A percentile compares a stretch with the other conserved stretches of the same genome.
Conservation (phyloP, 2,888 invertebrate species). For the Drosophila flavopinicola region DNA sequence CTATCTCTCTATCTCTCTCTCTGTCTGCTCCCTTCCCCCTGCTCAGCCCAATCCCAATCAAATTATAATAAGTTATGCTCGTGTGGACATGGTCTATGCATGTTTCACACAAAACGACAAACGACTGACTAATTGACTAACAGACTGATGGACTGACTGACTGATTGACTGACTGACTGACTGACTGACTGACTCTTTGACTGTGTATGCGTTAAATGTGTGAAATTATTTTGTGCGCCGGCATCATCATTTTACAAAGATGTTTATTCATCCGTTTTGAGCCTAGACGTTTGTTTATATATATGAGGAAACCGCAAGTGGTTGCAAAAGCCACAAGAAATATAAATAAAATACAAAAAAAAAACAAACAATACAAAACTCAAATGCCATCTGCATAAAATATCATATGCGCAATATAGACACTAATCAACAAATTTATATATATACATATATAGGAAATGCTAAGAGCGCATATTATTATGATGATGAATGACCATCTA, state of each 20-base stretch:
- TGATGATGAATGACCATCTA: neutral
- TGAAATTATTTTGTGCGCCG: conserved; percentile 72
- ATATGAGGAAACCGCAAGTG: conserved; percentile 34
- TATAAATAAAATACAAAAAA: conserved; percentile 8
- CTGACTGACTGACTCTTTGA: conserved; percentile 4
- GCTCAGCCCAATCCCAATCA: neutral
- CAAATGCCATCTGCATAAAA: conserved; percentile 51
- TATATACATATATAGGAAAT: no score
- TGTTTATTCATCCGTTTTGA: conserved; percentile 68
- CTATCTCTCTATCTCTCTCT: neutral
- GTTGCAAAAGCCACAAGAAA: conserved; percentile 54
- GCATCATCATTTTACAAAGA: conserved; percentile 79
- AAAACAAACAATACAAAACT: conserved; percentile 12
- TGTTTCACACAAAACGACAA: conserved; percentile 35
- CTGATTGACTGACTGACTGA: conserved; percentile 21
- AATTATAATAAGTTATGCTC: conserved; percentile 46
- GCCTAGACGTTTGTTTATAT: conserved; percentile 3
- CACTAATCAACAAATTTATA: conserved; percentile 25
- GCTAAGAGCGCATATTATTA: neutral
- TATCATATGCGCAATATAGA: conserved; percentile 2
- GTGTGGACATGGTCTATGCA: conserved; percentile 45
- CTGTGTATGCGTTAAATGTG: conserved; percentile 71
- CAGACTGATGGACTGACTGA: conserved; percentile 4
- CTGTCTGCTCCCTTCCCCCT: no score
- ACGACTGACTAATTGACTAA: conserved; percentile 32